Conservation (phyloP, 2,797 vertebrate genomes). For the Enteromius fasciolatus region DNA sequence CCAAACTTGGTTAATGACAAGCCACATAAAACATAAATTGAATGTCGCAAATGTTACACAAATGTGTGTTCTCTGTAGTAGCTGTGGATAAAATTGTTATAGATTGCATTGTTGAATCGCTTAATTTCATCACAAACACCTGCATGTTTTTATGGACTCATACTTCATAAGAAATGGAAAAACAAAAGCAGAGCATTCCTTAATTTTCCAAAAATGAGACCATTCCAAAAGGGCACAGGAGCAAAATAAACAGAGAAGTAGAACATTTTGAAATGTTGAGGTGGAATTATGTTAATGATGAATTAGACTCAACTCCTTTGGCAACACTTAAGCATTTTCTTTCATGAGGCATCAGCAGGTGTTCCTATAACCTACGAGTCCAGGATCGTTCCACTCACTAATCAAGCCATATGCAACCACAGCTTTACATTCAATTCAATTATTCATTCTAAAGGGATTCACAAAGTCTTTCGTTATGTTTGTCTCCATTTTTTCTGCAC, state of each 20-base stretch:
- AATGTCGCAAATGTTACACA: neutral
- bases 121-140: slow-evolving; percentile 51
- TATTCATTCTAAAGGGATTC: neutral
- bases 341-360: slow-evolving; percentile 64
- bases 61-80: slow-evolving; percentile 3
- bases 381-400: slow-evolving; percentile 56
- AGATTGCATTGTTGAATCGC: slow-evolving; percentile 31
- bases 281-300: slow-evolving; percentile 54
- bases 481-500: neutral
- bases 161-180: slow-evolving; percentile 74
- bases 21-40: neutral
- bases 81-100: neutral
- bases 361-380: slow-evolving; percentile 67
- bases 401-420: slow-evolving; percentile 16
- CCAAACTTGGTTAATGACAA: neutral
- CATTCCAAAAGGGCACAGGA: slow-evolving; percentile 73
- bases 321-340: slow-evolving; percentile 36
- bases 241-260: slow-evolving; percentile 68
- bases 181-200: slow-evolving; percentile 72
- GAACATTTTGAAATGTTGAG: slow-evolving; percentile 69
- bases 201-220: slow-evolving; percentile 77
- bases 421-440: slow-evolving; percentile 25
- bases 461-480: neutral
- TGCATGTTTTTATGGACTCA: slow-evolving; percentile 59
- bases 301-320: slow-evolving; percentile 48